Conservation (phyloP, 2,113 vertebrate species). For the Phoxinus phoxinus region DNA sequence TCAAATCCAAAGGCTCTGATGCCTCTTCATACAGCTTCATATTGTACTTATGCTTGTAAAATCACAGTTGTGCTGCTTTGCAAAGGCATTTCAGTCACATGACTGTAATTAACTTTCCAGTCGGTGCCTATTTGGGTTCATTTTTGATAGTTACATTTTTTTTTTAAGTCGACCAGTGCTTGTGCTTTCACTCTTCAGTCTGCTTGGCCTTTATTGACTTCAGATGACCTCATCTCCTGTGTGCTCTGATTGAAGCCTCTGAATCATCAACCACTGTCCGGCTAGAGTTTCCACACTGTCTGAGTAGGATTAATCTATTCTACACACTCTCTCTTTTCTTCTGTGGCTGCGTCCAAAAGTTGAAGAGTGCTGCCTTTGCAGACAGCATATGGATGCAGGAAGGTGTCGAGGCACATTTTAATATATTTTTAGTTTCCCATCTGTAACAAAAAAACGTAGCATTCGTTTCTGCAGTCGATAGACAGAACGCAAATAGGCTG, state of each 20-base stretch:
- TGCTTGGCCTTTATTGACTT: neutral
- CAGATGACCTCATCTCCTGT: conserved; percentile 21
- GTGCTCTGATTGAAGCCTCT: conserved; percentile 26
- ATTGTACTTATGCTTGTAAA: no score
- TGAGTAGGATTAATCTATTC: conserved; percentile 36
- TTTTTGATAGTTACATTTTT: neutral
- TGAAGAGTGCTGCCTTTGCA: neutral
- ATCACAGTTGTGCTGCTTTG: no score
- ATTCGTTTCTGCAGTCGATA: neutral
- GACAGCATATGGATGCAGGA: conserved; percentile 6
- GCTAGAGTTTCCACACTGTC: conserved; percentile 27
- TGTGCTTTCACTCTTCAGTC: neutral
- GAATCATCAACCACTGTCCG: conserved; percentile 30
- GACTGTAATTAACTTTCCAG: no score
- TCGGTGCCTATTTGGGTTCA: neutral
- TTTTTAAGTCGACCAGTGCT: neutral
- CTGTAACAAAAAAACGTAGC: neutral
- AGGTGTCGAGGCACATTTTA: neutral
- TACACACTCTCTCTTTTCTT: neutral
- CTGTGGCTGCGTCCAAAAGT: neutral
- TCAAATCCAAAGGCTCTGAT: no score
- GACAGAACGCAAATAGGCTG: neutral
- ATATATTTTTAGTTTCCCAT: neutral
- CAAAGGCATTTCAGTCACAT: no score
- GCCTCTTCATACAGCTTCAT: no score